Percentiles rank a stretch among this genome's conserved stretches.
Evolutionary conservation across 2,888 invertebrate species (phyloP).

Genomic region (Synergus itoensis): DNA sequence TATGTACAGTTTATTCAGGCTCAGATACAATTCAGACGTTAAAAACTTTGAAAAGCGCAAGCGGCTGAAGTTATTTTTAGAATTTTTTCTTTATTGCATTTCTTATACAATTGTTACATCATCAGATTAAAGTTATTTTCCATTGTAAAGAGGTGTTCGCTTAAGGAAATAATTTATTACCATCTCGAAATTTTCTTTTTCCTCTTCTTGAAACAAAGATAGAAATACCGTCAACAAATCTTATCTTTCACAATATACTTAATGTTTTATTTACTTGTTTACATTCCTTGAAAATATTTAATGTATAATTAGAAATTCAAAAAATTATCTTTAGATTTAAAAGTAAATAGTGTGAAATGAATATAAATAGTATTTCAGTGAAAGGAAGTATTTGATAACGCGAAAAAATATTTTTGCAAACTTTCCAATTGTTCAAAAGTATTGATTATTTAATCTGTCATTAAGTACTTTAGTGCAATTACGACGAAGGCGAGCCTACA

Average conservation of each 20-base stretch:
- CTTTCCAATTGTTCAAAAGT: neutral
- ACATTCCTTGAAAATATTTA: neutral
- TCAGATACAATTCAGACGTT: neutral
- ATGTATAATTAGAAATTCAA: neutral
- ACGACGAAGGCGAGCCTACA: slow-evolving; percentile 14
- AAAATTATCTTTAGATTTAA: neutral
- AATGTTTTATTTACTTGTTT: neutral
- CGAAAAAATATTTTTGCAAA: neutral
- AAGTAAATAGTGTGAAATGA: too few species aligned
- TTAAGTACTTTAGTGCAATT: slow-evolving; percentile 23
- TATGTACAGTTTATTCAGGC: neutral
- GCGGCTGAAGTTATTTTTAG: neutral
- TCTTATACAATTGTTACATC: neutral
- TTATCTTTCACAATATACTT: neutral
- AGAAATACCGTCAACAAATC: neutral
- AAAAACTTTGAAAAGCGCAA: neutral
- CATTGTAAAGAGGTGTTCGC: too few species aligned
- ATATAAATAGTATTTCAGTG: neutral
- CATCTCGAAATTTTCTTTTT: neutral
- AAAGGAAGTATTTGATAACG: neutral
- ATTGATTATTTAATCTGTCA: slow-evolving; percentile 20
- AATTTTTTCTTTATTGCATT: too few species aligned
- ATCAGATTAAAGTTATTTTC: too few species aligned
- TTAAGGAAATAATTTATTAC: neutral
- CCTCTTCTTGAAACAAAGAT: neutral